Base-by-base conservation (phyloP, 2,888 invertebrate species). In the Fragum sueziense region DNA sequence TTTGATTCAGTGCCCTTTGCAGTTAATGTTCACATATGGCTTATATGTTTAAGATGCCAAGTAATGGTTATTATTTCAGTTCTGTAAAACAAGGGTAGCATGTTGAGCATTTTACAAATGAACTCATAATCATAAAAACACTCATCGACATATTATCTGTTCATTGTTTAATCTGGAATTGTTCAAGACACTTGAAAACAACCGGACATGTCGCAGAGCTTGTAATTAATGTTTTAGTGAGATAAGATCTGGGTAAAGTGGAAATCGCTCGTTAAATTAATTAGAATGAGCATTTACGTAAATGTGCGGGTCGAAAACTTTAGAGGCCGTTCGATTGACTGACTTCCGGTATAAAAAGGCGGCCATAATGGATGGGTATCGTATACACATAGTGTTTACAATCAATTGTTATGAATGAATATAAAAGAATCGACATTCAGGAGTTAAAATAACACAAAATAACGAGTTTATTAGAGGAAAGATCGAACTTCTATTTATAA, bases 211-310 rank as follows among this genome's bases (percentile, higher is more conserved):
- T 81, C 72, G 41, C 74, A 59, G 62, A 65, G 57, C 67, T 68
- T 77, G 77, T 77, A 77, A 81, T 81, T 77, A 77, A 81, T 81
- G 74, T 71, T 74, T 77, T 77, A 74, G 71, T 59, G 47, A 34
- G 80, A 81, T 81, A 77, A 65, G 65, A 81, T 81, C 77, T 62
- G 69, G 47, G 54, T 22, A 47, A 47, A 77, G 74, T 81, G 68
- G 77, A 74, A 74, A 62, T 71, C 70, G 37, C 74, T 77, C 77
- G 74, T 81, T 81, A 77, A 69, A 68, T 54, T 54, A 51, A 79
- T 75, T 62, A 74, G 74, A 74, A 70, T 47, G 74, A 79, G 54
- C 71, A 74, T 79, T 74, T 74, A 59, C 70, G 67, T 70, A 71
- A 71, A 59, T 74, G 65, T 65, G 65, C 37, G 65, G 65, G 65